Conservation (phyloP, 2,797 vertebrate species). For the Tangara arthus region DNA sequence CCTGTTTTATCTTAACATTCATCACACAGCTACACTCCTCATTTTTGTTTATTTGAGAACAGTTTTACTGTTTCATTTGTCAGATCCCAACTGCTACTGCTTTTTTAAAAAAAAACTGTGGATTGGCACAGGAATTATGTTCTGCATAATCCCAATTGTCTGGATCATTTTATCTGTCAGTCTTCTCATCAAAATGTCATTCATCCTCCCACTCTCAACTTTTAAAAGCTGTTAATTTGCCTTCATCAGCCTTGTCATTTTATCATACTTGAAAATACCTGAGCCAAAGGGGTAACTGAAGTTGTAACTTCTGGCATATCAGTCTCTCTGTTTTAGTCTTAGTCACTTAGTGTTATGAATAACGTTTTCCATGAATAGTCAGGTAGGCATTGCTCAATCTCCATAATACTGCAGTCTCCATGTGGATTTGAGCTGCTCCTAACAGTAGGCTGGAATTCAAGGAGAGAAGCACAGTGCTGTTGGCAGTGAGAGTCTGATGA, state of each 20-base stretch:
- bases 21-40: background rate
- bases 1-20: background rate
- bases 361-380: background rate
- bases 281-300: background rate
- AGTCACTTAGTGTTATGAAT: background rate
- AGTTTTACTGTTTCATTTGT: slow-evolving; percentile 11
- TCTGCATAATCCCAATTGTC: slow-evolving; percentile 26
- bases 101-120: background rate
- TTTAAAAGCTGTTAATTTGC: slow-evolving; percentile 43
- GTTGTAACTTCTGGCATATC: background rate
- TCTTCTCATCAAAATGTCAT: slow-evolving; percentile 8
- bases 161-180: slow-evolving; percentile 25
- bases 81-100: background rate
- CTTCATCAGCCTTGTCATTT: background rate
- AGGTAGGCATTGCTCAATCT: background rate
- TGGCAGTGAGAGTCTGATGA: background rate
- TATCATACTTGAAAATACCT: background rate
- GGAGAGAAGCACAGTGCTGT: background rate
- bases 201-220: slow-evolving; percentile 17
- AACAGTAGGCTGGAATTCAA: background rate
- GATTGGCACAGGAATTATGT: slow-evolving; percentile 21
- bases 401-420: background rate
- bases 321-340: background rate
- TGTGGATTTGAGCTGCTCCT: background rate
- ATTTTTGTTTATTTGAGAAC: slow-evolving; percentile 17